These are phyloP conservation scores for Gobius niger DNA, from an alignment of 2,113 vertebrate genomes.

Conservation along the genomic window DNA sequence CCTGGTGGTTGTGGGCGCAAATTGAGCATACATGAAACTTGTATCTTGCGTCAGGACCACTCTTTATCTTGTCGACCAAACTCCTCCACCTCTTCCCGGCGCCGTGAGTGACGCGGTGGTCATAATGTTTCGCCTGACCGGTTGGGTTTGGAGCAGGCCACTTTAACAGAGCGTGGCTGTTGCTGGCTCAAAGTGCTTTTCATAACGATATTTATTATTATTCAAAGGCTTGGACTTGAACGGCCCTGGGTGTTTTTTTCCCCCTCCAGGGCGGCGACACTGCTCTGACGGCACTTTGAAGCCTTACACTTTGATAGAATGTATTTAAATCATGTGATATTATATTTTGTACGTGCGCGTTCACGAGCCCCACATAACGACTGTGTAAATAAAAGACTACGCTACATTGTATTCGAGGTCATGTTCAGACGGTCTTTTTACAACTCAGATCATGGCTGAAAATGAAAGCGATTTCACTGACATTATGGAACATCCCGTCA, in stretches of 20 bases:
- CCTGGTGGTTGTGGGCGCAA: too few relatives aligned
- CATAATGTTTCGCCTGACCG: background rate
- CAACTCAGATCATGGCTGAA: background rate
- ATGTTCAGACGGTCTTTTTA: constrained; percentile 34
- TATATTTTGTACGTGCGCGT: constrained; percentile 72
- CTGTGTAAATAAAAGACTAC: constrained; percentile 61
- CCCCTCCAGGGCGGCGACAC: background rate
- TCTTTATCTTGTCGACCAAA: too few relatives aligned
- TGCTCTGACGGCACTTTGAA: constrained; percentile 5
- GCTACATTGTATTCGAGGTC: constrained; percentile 30
- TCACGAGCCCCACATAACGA: constrained; percentile 38
- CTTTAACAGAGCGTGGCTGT: constrained; percentile 6
- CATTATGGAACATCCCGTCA: background rate
- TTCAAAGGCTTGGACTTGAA: constrained; percentile 25
- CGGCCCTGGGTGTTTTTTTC: background rate
- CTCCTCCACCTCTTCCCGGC: background rate
- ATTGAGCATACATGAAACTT: too few relatives aligned
- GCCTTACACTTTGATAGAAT: constrained; percentile 39
- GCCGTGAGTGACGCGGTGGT: background rate
- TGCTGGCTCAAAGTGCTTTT: constrained; percentile 1
- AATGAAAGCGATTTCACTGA: too few relatives aligned
- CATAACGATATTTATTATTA: constrained; percentile 35
- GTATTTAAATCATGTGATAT: constrained; percentile 57
- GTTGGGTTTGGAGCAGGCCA: constrained; percentile 19
- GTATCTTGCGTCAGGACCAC: too few relatives aligned